Evolutionary conservation across 2,888 invertebrate genomes (phyloP).

Genomic region (Aleiodes testaceus): DNA sequence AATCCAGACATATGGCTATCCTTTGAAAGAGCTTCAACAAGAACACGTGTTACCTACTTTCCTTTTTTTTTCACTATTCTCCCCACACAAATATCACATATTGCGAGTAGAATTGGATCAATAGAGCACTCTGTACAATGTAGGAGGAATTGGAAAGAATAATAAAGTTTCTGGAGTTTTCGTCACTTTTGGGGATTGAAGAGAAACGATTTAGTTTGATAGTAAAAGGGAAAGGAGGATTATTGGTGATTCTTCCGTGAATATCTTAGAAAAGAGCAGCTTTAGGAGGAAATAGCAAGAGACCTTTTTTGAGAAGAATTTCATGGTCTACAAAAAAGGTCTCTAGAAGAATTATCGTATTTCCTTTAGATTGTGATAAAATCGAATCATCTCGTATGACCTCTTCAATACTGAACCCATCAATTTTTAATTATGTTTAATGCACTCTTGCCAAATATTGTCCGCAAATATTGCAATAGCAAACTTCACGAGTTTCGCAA

Average conservation of each 20-base stretch:
- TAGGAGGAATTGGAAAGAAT: background rate
- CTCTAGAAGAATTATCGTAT: too few species aligned
- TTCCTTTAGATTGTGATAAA: background rate
- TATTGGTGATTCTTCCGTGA: too few species aligned
- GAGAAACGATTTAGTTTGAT: too few species aligned
- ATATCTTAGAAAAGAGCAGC: too few species aligned
- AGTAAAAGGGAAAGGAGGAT: too few species aligned
- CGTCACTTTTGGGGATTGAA: too few species aligned
- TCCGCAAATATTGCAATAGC: slow-evolving; percentile 31
- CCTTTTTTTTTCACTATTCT: background rate
- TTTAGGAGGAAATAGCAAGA: too few species aligned
- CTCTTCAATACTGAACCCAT: background rate
- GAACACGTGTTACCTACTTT: slow-evolving; percentile 45
- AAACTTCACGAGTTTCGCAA: slow-evolving; percentile 30
- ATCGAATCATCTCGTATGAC: background rate
- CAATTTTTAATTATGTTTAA: too few species aligned
- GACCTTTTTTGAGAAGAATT: too few species aligned
- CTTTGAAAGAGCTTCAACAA: slow-evolving; percentile 50
- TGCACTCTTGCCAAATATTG: background rate
- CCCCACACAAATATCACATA: slow-evolving; percentile 35
- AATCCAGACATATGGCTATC: slow-evolving; percentile 52
- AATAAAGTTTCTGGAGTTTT: too few species aligned
- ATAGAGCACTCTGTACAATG: slow-evolving; percentile 17
- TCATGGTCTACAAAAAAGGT: too few species aligned
- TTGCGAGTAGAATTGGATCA: slow-evolving; percentile 20